These are phyloP conservation scores for Entelurus aequoreus DNA, from an alignment of 2,113 vertebrate species.

Conservation along the genomic window DNA sequence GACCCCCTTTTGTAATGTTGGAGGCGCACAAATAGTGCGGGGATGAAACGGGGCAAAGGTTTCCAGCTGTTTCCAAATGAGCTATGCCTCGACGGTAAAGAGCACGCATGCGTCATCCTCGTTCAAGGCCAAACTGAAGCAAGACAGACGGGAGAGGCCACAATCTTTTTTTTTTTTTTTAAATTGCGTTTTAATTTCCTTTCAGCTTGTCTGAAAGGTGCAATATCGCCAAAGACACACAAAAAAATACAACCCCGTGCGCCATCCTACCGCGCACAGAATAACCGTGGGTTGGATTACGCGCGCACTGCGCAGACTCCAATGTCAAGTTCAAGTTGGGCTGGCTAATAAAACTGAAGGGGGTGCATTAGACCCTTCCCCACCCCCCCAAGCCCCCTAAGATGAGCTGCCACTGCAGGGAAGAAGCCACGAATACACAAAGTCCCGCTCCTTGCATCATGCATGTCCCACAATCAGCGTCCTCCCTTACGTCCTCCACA, in stretches of 20 bases:
- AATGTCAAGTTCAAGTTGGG: slow-evolving; percentile 77
- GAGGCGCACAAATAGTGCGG: slow-evolving; percentile 20
- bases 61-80: slow-evolving; percentile 51
- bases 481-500: slow-evolving; percentile 31
- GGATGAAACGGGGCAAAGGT: slow-evolving; percentile 14
- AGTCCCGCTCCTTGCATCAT: slow-evolving; percentile 7
- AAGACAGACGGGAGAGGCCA: slow-evolving; percentile 47
- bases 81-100: slow-evolving; percentile 34
- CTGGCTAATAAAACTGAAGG: slow-evolving; percentile 62
- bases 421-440: slow-evolving; percentile 7
- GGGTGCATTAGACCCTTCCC: slow-evolving; percentile 15
- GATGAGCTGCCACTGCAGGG: slow-evolving; percentile 36
- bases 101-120: slow-evolving; percentile 56
- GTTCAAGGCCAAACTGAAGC: slow-evolving; percentile 70
- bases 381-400: slow-evolving; percentile 28
- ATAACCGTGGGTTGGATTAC: slow-evolving; percentile 39
- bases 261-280: not conserved
- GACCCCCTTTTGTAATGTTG: slow-evolving; percentile 7
- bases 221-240: not conserved
- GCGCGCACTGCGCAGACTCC: slow-evolving; percentile 54
- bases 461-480: slow-evolving; percentile 18
- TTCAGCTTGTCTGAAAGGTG: slow-evolving; percentile 18
- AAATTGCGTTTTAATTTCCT: slow-evolving; percentile 16
- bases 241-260: slow-evolving; percentile 2
- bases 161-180: slow-evolving; percentile 19